phyloP scores from a whole-genome alignment of 2,888 invertebrate genomes.

The Salpingus planirostris region DNA sequence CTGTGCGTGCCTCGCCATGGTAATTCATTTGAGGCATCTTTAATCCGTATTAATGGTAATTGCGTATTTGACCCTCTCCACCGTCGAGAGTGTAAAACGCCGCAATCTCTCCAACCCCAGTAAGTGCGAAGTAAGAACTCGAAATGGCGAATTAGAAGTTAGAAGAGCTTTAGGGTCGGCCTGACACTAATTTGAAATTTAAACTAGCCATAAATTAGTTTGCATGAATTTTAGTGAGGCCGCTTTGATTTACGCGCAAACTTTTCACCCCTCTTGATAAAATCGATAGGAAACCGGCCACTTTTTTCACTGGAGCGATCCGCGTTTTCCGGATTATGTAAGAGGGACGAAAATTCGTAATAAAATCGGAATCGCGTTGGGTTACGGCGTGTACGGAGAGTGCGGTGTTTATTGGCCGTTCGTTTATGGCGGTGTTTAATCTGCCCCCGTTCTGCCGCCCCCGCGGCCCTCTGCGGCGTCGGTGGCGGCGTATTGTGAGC shows the following conservation, averaged over 20 bases:
- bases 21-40: no score
- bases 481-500: slow-evolving; percentile 21
- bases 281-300: no score
- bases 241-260: no score
- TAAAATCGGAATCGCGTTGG: slow-evolving; percentile 24
- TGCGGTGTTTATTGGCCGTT: slow-evolving; percentile 37
- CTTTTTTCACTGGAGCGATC: no score
- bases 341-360: no score
- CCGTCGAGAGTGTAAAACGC: slow-evolving; percentile 24
- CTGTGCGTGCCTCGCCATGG: no score
- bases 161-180: slow-evolving; percentile 31
- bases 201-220: slow-evolving; percentile 37
- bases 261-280: no score
- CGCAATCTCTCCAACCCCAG: slow-evolving; percentile 23
- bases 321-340: no score
- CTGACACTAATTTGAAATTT: slow-evolving; percentile 41
- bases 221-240: slow-evolving; percentile 33
- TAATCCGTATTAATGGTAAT: slow-evolving; percentile 33
- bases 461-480: slow-evolving; percentile 19
- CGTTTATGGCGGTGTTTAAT: slow-evolving; percentile 40
- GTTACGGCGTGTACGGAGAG: slow-evolving; percentile 19
- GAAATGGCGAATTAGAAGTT: slow-evolving; percentile 33
- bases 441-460: slow-evolving; percentile 24
- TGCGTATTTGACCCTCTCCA: slow-evolving; percentile 27
- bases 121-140: slow-evolving; percentile 34